Evolutionary conservation across 2,113 vertebrate genomes (phyloP).

Genomic region (Lipophrys pholis): DNA sequence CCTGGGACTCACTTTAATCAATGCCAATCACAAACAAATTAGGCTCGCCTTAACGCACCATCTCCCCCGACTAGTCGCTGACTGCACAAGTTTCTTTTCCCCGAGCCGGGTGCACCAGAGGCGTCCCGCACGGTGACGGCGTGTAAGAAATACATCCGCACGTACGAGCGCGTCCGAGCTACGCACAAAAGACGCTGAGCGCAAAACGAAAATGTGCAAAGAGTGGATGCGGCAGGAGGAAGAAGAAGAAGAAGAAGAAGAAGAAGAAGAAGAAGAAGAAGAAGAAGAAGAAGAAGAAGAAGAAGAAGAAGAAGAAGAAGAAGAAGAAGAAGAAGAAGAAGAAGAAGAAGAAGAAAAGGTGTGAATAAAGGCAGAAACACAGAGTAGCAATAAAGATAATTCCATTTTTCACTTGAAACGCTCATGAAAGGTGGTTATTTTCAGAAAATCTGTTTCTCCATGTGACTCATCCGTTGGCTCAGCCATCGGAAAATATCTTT

Average conservation of each 20-base stretch:
- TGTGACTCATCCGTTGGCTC: not conserved
- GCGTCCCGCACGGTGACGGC: slow-evolving; percentile 36
- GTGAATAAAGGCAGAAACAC: not conserved
- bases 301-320: too few species aligned
- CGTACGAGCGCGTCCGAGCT: not conserved
- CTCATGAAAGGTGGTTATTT: not conserved
- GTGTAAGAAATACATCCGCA: slow-evolving; percentile 19
- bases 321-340: too few species aligned
- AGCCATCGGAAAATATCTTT: not conserved
- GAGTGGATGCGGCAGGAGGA: rapidly evolving
- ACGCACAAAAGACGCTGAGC: not conserved
- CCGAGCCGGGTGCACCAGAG: slow-evolving; percentile 35
- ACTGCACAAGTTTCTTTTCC: slow-evolving; percentile 42
- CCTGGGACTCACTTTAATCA: slow-evolving; percentile 68
- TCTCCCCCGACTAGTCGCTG: slow-evolving; percentile 45
- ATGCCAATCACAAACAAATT: slow-evolving; percentile 79
- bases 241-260: too few species aligned
- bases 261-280: too few species aligned
- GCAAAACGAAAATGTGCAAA: not conserved
- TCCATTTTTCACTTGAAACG: not conserved
- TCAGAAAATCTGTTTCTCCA: not conserved
- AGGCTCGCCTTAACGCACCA: slow-evolving; percentile 69
- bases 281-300: too few species aligned
- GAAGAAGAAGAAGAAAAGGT: too few species aligned
- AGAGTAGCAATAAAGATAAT: not conserved